These are phyloP conservation scores for Lacerta agilis DNA, from an alignment of 2,797 vertebrate species.

Conservation along the genomic window DNA sequence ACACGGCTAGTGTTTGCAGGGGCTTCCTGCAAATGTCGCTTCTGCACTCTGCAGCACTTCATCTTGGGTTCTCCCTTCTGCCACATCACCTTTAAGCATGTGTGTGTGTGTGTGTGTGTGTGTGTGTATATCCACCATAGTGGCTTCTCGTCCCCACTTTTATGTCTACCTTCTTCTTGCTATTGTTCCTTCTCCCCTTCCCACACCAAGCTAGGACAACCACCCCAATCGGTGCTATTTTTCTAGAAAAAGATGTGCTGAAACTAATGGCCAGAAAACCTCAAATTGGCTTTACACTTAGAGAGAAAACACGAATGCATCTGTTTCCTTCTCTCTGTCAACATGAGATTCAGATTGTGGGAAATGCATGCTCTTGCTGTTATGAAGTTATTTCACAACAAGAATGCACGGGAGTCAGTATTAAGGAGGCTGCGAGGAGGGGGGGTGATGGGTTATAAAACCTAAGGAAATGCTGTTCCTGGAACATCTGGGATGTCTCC, in stretches of 20 bases:
- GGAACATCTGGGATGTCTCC: not conserved
- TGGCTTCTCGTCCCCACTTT: not conserved
- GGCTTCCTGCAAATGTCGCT: not conserved
- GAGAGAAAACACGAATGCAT: not conserved
- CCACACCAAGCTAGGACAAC: not conserved
- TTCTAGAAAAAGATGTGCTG: too few relatives aligned
- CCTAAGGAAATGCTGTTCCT: not conserved
- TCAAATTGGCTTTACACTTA: not conserved
- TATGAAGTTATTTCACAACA: not conserved
- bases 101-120: too few relatives aligned
- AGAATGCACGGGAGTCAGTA: not conserved
- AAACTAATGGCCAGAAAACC: not conserved
- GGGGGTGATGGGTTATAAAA: not conserved
- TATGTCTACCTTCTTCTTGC: not conserved
- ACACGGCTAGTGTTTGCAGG: too few relatives aligned
- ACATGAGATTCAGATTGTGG: not conserved
- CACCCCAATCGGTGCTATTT: too few relatives aligned
- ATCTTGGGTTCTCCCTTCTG: not conserved
- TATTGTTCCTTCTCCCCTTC: too few relatives aligned
- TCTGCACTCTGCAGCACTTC: not conserved
- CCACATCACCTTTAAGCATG: too few relatives aligned
- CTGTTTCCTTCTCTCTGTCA: not conserved
- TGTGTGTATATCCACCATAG: too few relatives aligned
- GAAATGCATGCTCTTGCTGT: not conserved
- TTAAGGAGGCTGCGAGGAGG: not conserved